Evolutionary conservation across 2,888 invertebrate species (phyloP), one percentile per base, ranked within the genome.

Genomic region (Polymixis lichenea): DNA sequence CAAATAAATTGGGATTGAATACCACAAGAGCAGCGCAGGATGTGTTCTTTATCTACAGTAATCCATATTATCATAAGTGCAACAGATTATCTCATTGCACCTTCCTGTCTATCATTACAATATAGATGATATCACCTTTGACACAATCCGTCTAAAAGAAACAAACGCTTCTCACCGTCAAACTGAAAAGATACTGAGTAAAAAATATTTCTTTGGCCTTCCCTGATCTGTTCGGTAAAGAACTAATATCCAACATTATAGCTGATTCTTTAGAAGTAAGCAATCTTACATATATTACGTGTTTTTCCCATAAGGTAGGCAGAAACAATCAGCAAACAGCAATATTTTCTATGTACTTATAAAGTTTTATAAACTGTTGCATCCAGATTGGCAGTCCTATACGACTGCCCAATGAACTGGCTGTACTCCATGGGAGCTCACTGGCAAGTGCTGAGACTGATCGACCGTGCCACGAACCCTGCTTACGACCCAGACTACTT

Each of bases 361-460:
- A 32, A 32, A 32, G 22, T n/a, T 8, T 13, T 32, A n/a, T n/a
- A 9, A 22, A 51, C 13, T 28, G n/a, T 67, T 43, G 2, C 46
- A 60, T 60, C 85, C 87, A 93, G 93, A 11, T 82, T 93, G 8
- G 82, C 92, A 11, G 89, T 89, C 5, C 72, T 91, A 2, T 93
- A 90, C 62, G 78, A 91, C 58, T 92, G 92, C 58, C 93, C 93
- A 1, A 88, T 90, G 77, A 87, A 93, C 46, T 93, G 92, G 92
- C 69, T 86, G 3, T 91, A 90, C 71, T 92, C 93, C 0, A 89
- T 93, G 87, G 93, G 91, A 1, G 87, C 91, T 6, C 90, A 93
- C 49, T 91, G 90, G 86, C 77, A 88, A 38, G 86, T 89, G 0
- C 17, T 93, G 32, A 84, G 90, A 38, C 71, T 93, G 6, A 89